Conservation (phyloP, 1,140 invertebrate species). For the Megalopta genalis region DNA sequence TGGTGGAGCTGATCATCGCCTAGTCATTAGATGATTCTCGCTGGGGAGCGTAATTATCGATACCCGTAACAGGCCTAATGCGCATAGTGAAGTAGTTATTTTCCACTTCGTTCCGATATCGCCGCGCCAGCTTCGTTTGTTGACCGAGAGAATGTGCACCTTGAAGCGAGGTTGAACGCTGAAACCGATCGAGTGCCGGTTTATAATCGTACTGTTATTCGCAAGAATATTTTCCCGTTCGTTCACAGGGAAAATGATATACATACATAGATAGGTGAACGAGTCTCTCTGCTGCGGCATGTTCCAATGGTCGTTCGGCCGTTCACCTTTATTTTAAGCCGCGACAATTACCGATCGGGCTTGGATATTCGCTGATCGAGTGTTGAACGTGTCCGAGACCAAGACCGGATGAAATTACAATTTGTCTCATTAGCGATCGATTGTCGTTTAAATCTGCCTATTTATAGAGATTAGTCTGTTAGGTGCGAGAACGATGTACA, state of each 20-base stretch:
- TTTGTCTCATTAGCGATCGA: neutral
- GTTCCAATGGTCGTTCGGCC: neutral
- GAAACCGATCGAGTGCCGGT: neutral
- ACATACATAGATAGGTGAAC: too few species aligned
- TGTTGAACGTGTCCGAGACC: neutral
- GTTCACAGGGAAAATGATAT: slow-evolving; percentile 1
- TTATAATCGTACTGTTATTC: neutral
- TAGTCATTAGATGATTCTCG: too few species aligned
- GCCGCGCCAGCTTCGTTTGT: too few species aligned
- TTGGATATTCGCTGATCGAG: too few species aligned
- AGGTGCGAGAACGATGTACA: neutral
- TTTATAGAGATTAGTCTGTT: neutral
- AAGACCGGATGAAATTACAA: slow-evolving; percentile 34
- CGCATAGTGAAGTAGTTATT: neutral
- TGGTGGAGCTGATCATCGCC: too few species aligned
- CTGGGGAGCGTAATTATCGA: too few species aligned
- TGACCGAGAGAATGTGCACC: neutral
- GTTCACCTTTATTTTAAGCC: slow-evolving; percentile 33
- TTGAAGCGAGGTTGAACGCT: neutral
- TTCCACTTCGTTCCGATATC: neutral
- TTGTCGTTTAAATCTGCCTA: neutral
- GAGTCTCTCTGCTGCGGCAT: too few species aligned
- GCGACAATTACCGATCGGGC: slow-evolving; percentile 2
- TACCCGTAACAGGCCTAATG: neutral
- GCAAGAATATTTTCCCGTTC: neutral